Percentiles rank a stretch among this genome's conserved stretches.
These are phyloP conservation scores for Oscheius sp. DNA, from an alignment of 2,888 invertebrate genomes.

Conservation along the genomic window DNA sequence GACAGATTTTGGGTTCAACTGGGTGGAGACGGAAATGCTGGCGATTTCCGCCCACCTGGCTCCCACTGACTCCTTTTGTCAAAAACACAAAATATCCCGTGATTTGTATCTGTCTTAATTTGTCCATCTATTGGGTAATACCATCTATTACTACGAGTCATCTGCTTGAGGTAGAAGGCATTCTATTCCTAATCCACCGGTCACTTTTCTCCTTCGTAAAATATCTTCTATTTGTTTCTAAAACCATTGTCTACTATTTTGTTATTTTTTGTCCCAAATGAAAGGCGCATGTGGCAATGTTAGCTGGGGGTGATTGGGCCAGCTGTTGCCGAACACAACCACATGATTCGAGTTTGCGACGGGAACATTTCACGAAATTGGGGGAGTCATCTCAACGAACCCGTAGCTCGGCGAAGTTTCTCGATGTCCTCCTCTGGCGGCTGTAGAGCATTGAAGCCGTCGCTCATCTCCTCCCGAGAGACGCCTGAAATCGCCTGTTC, in stretches of 20 bases:
- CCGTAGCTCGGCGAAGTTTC: constrained; percentile 54
- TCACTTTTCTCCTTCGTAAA: too few species aligned
- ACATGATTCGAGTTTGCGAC: background rate
- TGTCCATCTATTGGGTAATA: too few species aligned
- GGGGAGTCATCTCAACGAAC: constrained; percentile 28
- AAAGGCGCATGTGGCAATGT: background rate
- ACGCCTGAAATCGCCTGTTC: too few species aligned
- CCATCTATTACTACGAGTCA: too few species aligned
- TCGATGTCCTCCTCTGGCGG: constrained; percentile 58
- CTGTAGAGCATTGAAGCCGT: constrained; percentile 36
- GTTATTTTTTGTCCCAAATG: background rate
- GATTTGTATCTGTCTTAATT: too few species aligned
- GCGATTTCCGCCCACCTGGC: constrained; percentile 19
- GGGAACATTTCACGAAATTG: background rate
- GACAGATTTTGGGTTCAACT: constrained; percentile 21
- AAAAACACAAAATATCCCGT: too few species aligned
- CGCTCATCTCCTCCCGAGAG: constrained; percentile 12
- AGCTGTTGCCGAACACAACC: constrained; percentile 9
- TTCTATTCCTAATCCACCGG: too few species aligned
- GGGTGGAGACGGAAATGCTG: constrained; percentile 17
- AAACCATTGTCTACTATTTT: too few species aligned
- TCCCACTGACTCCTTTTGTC: too few species aligned
- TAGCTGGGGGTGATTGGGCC: background rate
- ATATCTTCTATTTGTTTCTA: too few species aligned
- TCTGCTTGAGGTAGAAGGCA: too few species aligned